Evolutionary conservation across 2,888 invertebrate genomes (phyloP).

Genomic region (Drosophila diplacantha): DNA sequence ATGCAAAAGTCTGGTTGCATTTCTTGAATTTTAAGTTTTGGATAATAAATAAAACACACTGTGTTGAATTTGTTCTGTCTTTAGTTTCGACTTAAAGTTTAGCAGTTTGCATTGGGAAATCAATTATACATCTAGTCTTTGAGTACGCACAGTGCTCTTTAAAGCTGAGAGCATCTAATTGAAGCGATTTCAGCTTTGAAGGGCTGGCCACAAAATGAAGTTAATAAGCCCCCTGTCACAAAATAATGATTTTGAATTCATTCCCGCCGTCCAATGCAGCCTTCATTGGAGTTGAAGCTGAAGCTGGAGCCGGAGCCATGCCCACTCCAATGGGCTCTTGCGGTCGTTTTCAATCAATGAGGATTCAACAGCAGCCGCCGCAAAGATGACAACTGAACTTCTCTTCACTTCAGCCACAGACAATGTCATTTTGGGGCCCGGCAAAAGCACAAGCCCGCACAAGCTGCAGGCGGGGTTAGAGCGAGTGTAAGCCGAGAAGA

Average conservation of each 20-base stretch:
- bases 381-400: conserved; percentile 69
- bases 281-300: not conserved
- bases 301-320: not conserved
- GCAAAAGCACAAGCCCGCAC: conserved; percentile 43
- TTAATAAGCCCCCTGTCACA: conserved; percentile 12
- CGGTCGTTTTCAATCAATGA: conserved; percentile 63
- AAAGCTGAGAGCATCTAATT: not conserved
- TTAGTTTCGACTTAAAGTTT: not conserved
- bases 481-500: conserved; percentile 19
- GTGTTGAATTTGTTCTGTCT: not conserved
- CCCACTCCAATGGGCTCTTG: conserved; percentile 10
- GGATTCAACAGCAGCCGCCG: conserved; percentile 56
- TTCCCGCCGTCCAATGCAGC: conserved; percentile 13
- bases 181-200: not conserved
- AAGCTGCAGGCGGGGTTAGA: conserved; percentile 12
- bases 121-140: not conserved
- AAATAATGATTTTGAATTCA: conserved; percentile 21
- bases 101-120: not conserved
- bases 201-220: not conserved
- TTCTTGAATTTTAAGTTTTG: too few relatives aligned
- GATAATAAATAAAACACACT: not conserved
- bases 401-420: conserved; percentile 65
- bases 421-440: conserved; percentile 54
- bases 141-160: not conserved
- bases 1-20: too few relatives aligned